Evolutionary conservation across 2,797 vertebrate species (phyloP).

Genomic region (Acropternis orthonyx): DNA sequence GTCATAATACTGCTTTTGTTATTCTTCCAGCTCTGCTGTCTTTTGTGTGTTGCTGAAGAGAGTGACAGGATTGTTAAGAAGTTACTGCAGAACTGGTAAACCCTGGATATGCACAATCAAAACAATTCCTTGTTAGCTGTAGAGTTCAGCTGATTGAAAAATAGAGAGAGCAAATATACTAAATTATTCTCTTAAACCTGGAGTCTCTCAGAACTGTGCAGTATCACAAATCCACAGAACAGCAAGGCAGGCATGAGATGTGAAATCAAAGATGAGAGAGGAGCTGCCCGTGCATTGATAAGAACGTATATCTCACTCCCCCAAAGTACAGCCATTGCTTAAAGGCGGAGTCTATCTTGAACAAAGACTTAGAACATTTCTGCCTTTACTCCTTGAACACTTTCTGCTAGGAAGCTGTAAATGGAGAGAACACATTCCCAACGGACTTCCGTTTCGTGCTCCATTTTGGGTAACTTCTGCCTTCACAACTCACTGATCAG

Average conservation of each 20-base stretch:
- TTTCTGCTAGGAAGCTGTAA: not conserved
- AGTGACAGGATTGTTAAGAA: constrained; percentile 7
- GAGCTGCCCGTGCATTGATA: not conserved
- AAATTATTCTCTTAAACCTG: not conserved
- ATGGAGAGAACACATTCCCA: not conserved
- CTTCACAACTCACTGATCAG: not conserved
- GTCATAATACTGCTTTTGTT: not conserved
- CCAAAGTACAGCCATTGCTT: not conserved
- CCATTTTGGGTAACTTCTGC: not conserved
- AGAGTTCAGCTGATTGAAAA: constrained; percentile 5
- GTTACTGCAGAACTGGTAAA: not conserved
- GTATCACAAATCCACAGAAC: not conserved
- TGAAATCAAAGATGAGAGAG: not conserved
- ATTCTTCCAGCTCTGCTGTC: not conserved
- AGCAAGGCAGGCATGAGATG: not conserved
- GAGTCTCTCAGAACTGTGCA: not conserved
- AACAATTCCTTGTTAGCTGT: not conserved
- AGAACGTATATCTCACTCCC: not conserved
- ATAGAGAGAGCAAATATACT: not conserved
- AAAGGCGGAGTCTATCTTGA: not conserved
- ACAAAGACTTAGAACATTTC: not conserved
- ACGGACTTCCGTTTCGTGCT: not conserved
- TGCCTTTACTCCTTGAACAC: not conserved
- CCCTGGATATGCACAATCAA: not conserved
- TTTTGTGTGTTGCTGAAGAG: not conserved